Percentiles rank a stretch among this genome's conserved stretches.
phyloP scores from a whole-genome alignment of 2,797 vertebrate genomes.

The Hoplostethus mediterraneus region DNA sequence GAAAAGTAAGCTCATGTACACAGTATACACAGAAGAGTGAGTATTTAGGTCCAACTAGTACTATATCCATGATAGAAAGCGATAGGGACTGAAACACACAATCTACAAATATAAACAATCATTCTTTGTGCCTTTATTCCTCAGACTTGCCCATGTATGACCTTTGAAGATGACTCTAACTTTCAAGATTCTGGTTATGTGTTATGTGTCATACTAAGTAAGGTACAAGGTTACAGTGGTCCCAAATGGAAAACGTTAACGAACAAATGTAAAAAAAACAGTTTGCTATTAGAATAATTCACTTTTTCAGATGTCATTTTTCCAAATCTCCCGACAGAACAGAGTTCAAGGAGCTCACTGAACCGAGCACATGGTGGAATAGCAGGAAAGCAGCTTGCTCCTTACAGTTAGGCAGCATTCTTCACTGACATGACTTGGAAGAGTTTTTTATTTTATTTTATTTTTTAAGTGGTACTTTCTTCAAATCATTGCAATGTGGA shows the following conservation, averaged over 20 bases:
- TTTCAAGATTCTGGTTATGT: background rate
- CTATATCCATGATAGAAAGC: background rate
- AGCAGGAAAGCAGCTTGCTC: background rate
- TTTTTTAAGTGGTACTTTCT: no score
- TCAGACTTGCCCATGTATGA: slow-evolving; percentile 6
- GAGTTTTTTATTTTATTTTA: no score
- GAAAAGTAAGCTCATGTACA: background rate
- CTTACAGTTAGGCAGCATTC: background rate
- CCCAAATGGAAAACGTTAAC: slow-evolving; percentile 13
- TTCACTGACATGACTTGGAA: no score
- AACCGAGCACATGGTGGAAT: background rate
- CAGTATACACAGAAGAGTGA: background rate
- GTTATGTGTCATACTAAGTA: background rate
- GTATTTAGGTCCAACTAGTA: background rate
- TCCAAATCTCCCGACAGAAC: background rate
- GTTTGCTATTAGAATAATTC: background rate
- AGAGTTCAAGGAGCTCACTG: background rate
- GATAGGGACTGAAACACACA: background rate
- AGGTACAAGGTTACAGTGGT: background rate
- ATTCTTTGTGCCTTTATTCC: background rate
- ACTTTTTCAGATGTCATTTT: slow-evolving; percentile 6
- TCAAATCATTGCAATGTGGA: no score
- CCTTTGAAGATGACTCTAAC: slow-evolving; percentile 7
- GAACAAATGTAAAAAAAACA: slow-evolving; percentile 21
- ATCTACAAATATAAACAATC: background rate